phyloP scores from a whole-genome alignment of 2,113 vertebrate genomes.

The Abramis brama region DNA sequence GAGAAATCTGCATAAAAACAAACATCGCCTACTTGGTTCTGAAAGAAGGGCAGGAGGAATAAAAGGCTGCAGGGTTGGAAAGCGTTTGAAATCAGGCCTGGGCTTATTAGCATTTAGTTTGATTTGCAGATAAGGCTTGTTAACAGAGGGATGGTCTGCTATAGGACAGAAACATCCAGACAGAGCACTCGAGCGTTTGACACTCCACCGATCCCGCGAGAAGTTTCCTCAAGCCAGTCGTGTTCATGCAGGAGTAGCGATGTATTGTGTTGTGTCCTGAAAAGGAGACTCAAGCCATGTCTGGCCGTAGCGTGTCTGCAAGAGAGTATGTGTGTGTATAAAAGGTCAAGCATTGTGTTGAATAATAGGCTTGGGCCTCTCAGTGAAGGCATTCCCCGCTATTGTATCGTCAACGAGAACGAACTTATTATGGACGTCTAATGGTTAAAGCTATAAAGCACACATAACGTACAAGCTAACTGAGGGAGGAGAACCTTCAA shows the following conservation, averaged over 20 bases:
- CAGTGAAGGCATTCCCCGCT: constrained; percentile 44
- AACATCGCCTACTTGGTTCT: not conserved
- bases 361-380: constrained; percentile 53
- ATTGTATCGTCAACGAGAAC: constrained; percentile 28
- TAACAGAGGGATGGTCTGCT: not conserved
- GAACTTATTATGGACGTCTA: not conserved
- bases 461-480: not conserved
- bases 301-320: constrained; percentile 32
- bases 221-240: not conserved
- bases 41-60: constrained; percentile 17
- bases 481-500: not conserved
- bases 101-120: constrained; percentile 29
- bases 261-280: constrained; percentile 4
- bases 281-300: constrained; percentile 14
- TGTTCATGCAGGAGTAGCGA: not conserved
- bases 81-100: constrained; percentile 1
- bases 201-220: not conserved
- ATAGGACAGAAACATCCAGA: not conserved
- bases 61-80: constrained; percentile 18
- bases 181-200: not conserved
- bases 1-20: constrained; percentile 37
- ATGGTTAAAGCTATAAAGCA: constrained; percentile 29
- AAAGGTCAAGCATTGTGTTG: constrained; percentile 36
- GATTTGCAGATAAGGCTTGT: constrained; percentile 38
- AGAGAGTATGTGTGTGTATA: constrained; percentile 36